Percentiles rank a stretch among this genome's conserved stretches.
Evolutionary conservation across 2,113 vertebrate species (phyloP).

Genomic region (Lagopus leucura): DNA sequence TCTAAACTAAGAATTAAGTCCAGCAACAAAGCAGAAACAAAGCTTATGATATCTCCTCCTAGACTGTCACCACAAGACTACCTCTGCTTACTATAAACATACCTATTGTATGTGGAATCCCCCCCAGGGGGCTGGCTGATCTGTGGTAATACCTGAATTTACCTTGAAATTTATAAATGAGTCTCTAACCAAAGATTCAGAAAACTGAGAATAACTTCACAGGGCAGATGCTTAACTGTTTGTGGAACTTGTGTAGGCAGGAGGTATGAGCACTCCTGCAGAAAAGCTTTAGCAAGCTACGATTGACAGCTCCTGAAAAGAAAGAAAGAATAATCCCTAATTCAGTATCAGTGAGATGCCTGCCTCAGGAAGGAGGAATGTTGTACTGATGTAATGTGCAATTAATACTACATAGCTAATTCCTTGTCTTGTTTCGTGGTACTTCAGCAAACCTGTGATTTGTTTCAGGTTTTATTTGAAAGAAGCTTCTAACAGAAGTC

Average conservation of each 20-base stretch:
- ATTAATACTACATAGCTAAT: background rate
- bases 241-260: background rate
- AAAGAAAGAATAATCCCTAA: background rate
- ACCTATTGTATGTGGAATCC: background rate
- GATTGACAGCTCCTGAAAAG: background rate
- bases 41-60: background rate
- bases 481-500: background rate
- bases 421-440: background rate
- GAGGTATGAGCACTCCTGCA: background rate
- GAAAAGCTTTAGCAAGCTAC: background rate
- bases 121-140: background rate
- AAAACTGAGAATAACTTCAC: background rate
- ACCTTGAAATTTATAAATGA: background rate
- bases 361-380: background rate
- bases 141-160: background rate
- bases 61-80: background rate
- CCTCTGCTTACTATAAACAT: background rate
- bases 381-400: background rate
- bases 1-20: background rate
- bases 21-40: background rate
- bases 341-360: background rate
- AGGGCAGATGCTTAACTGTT: background rate
- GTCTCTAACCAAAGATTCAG: background rate
- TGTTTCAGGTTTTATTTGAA: background rate
- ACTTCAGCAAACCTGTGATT: background rate